Evolutionary conservation across 1,140 invertebrate species (phyloP).

Genomic region (Drosophila sechellia): DNA sequence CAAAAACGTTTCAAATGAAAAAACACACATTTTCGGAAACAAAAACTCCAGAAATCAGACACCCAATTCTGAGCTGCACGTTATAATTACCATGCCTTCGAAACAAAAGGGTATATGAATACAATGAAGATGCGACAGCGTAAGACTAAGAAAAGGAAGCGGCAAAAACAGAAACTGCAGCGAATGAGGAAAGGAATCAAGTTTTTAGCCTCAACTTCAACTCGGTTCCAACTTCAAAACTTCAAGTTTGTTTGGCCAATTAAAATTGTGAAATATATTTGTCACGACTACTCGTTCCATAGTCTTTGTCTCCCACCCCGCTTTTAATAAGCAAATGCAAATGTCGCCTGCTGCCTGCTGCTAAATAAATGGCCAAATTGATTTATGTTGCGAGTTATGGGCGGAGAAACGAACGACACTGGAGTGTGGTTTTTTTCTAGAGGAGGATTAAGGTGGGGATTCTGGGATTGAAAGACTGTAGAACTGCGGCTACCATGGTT

Average conservation of each 20-base stretch:
- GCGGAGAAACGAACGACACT: constrained; percentile 7
- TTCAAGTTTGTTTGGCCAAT: constrained; percentile 55
- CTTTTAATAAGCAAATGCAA: constrained; percentile 71
- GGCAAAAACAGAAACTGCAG: constrained; percentile 4
- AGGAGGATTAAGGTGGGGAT: background rate
- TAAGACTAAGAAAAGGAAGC: background rate
- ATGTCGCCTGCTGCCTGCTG: constrained; percentile 41
- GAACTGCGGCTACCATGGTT: constrained; percentile 10
- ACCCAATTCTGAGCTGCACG: background rate
- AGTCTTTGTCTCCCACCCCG: constrained; percentile 1
- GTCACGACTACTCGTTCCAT: constrained; percentile 18
- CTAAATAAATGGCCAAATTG: constrained; percentile 70
- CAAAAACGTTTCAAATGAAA: background rate
- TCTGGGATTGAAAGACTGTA: background rate
- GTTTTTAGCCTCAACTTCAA: constrained; percentile 46
- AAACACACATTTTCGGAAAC: background rate
- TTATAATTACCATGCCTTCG: constrained; percentile 3
- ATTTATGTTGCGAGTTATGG: constrained; percentile 52
- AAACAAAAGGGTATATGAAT: constrained; percentile 10
- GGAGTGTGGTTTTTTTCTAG: background rate
- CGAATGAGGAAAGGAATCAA: constrained; percentile 33
- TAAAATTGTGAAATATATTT: constrained; percentile 60
- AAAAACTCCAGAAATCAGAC: background rate
- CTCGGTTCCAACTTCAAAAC: constrained; percentile 36
- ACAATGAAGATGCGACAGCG: constrained; percentile 16